Evolutionary conservation across 2,113 vertebrate species (phyloP), one percentile per base, ranked within the genome.

Genomic region (Lophotis ruficrista): DNA sequence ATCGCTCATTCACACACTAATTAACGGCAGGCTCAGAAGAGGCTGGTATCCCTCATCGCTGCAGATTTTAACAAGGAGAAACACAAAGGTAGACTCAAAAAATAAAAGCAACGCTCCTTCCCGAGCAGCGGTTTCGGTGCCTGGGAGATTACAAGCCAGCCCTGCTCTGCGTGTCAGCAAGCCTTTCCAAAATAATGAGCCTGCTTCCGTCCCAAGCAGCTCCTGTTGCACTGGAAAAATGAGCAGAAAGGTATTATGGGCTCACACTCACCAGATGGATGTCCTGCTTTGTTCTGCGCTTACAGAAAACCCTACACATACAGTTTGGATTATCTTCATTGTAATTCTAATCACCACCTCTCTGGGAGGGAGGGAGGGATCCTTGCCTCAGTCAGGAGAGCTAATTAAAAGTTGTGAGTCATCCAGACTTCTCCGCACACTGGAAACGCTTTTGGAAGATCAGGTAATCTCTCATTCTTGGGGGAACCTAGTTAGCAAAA

Each of bases 321-420:
- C 93, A 96, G 95, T 94, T 94, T 97, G 96, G 96, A 96, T 97
- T 96, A 97, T 97, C 96, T 94, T 96, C 95, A 96, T 96, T 97
- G 96, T 96, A 94, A 96, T 94, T 97, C 96, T 96, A 96, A 96
- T 97, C 96, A 95, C 69, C 81, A 76, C 73, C 80, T 94, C 92
- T 76, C 76, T 87, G 90, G 57, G 87, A 96, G 83, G 71, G 81
- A 95, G 83, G 87, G 81, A 95, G 82, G 77, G 93, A 96, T 95
- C 91, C 89, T 61, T 64, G 92, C 92, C 91, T 87, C 4, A 18
- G 89, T 94, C 94, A 94, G 91, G 92, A 96, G 88, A 96, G 92
- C 96, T 96, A 93, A 96, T 97, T 96, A 94, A 96, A 96, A 96
- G 83, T 92, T 94, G 94, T 94, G 94, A 96, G 87, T 95, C 95